phyloP scores from a whole-genome alignment of 2,797 vertebrate species.

The Alosa sapidissima region DNA sequence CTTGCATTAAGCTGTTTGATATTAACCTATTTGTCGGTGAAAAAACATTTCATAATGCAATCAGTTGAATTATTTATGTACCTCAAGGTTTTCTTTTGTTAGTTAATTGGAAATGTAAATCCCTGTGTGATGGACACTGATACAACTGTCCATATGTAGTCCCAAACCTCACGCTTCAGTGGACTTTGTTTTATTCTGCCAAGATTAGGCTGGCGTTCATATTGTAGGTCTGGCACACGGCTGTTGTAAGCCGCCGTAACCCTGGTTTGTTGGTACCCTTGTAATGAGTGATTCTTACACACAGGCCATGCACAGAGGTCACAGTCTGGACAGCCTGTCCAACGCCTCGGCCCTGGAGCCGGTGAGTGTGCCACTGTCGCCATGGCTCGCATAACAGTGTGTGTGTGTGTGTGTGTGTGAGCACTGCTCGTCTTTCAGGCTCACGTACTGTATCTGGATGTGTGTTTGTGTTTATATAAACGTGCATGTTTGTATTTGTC shows the following conservation, averaged over 20 bases:
- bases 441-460: not conserved
- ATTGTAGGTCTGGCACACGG: not conserved
- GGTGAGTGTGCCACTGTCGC: slow-evolving; percentile 70
- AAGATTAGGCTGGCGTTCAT: not conserved
- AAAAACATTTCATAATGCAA: not conserved
- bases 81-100: not conserved
- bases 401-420: slow-evolving; percentile 31
- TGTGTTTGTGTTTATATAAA: not conserved
- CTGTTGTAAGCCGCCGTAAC: not conserved
- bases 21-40: not conserved
- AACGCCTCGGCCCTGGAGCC: slow-evolving; percentile 87
- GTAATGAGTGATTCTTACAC: slow-evolving; percentile 37
- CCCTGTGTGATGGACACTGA: not conserved
- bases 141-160: not conserved
- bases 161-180: not conserved
- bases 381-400: not conserved
- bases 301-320: slow-evolving; percentile 80
- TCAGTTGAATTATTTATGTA: not conserved
- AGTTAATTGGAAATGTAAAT: not conserved
- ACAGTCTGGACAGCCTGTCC: slow-evolving; percentile 82
- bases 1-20: not conserved
- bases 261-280: not conserved
- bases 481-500: no score
- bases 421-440: slow-evolving; percentile 1
- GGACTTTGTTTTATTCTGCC: not conserved